These are phyloP conservation scores for Hippocampus abdominalis DNA, from an alignment of 2,113 vertebrate genomes.

Conservation along the genomic window DNA sequence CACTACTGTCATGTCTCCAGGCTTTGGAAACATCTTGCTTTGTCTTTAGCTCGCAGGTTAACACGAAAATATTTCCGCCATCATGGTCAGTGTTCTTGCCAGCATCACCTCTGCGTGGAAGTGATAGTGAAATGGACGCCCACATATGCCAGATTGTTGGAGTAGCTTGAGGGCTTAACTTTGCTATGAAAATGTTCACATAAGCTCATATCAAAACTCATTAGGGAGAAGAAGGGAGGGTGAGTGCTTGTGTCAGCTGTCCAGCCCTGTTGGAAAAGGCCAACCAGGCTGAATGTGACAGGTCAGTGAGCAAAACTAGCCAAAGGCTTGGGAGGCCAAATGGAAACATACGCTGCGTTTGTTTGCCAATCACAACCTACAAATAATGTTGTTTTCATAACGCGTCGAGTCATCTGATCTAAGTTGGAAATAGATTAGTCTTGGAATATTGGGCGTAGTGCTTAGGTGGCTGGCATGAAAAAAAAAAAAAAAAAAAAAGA, in stretches of 20 bases:
- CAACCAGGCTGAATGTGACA: constrained; percentile 31
- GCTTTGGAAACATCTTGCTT: constrained; percentile 28
- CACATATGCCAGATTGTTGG: constrained; percentile 68
- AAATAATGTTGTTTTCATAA: neutral
- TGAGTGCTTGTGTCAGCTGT: constrained; percentile 82
- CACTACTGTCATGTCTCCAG: constrained; percentile 28
- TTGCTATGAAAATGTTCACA: constrained; percentile 78
- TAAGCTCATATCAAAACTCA: constrained; percentile 92
- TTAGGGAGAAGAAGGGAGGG: constrained; percentile 77
- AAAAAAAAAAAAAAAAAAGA: constrained; percentile 1
- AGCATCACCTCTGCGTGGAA: constrained; percentile 35
- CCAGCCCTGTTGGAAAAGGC: constrained; percentile 22
- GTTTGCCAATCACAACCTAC: constrained; percentile 1
- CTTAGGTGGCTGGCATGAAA: neutral
- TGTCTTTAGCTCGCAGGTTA: constrained; percentile 35
- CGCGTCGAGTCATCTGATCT: neutral
- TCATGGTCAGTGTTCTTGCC: constrained; percentile 32
- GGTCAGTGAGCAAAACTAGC: constrained; percentile 71
- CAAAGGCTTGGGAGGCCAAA: constrained; percentile 38
- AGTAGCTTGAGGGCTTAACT: constrained; percentile 77
- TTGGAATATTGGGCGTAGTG: neutral
- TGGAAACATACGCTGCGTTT: constrained; percentile 16
- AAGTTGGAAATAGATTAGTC: neutral
- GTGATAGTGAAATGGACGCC: constrained; percentile 54
- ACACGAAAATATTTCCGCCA: constrained; percentile 17